Evolutionary conservation across 2,797 vertebrate species (phyloP), one percentile per base, ranked within the genome.

Genomic region (Ataeniobius toweri): DNA sequence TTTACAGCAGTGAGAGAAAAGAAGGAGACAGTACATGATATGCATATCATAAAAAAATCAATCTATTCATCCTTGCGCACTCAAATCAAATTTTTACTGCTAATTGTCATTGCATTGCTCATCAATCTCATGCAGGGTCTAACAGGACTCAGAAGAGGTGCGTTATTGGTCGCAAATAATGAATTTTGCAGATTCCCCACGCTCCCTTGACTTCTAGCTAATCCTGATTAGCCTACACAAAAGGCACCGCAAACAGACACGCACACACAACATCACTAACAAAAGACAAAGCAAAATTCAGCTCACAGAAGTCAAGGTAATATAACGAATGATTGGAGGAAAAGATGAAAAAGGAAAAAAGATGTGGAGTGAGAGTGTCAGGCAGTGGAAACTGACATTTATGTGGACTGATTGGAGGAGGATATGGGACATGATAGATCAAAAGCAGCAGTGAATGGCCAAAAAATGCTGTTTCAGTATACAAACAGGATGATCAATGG

Each of bases 401-500:
- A 88, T 86, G 78, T 84, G 85, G 74, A 83, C 65, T 56, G 55
- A 83, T 80, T 68, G 26, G 48, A 73, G 75, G n/a, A 31, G 74
- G 75, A 75, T 75, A 74, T 82, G 74, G 84, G 79, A 84, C 80
- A 81, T 79, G 81, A 88, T 78, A 73, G 81, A 87, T 89, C 81
- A 90, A 88, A 90, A 77, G 78, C 82, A 80, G 81, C 79, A 83
- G 69, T 36, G 77, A 82, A 82, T 81, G 84, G 86, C 80, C 86
- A 89, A 92, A 89, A 24, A 63, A 51, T n/a, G 83, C 80, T 83
- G 80, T 79, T 75, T 1, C 22, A 79, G 82, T 78, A 71, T 70
- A 87, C 77, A 91, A 85, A 90, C 77, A 85, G 79, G 79, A 81
- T 78, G 87, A 91, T 91, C 91, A 84, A 88, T 89, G 61, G 80